Evolutionary conservation across 2,888 invertebrate species (phyloP).

Genomic region (Clusia tigrina): DNA sequence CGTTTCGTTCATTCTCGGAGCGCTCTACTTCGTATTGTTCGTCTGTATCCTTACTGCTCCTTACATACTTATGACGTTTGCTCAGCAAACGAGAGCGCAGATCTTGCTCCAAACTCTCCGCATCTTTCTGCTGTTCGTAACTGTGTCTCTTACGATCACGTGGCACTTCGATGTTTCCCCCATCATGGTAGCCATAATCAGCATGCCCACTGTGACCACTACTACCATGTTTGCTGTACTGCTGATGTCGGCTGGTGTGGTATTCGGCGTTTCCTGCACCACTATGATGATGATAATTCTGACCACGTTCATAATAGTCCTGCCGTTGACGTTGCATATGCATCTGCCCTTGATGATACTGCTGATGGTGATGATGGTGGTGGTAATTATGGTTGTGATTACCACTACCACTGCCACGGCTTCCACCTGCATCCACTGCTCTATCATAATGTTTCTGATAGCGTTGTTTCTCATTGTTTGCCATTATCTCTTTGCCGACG

Average conservation of each 20-base stretch:
- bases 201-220: conserved; percentile 59
- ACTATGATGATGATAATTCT: conserved; percentile 28
- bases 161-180: conserved; percentile 40
- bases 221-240: conserved; percentile 24
- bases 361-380: conserved; percentile 41
- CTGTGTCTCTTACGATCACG: conserved; percentile 55
- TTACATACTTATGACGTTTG: conserved; percentile 74
- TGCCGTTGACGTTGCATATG: conserved; percentile 38
- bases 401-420: conserved; percentile 6
- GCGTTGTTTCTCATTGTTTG: conserved; percentile 28
- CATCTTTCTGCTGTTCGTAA: conserved; percentile 58
- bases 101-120: conserved; percentile 76
- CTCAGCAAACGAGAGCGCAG: conserved; percentile 76
- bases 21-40: conserved; percentile 43
- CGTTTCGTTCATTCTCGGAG: conserved; percentile 36
- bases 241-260: conserved; percentile 29
- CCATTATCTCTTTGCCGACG: conserved; percentile 21
- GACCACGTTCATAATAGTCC: conserved; percentile 39
- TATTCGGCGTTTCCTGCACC: conserved; percentile 58
- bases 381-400: conserved; percentile 34
- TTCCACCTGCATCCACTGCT: too few relatives aligned
- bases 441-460: conserved; percentile 32
- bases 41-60: conserved; percentile 59
- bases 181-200: conserved; percentile 57
- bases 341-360: conserved; percentile 36